Evolutionary conservation across 2,113 vertebrate species (phyloP), one percentile per base, ranked within the genome.

Genomic region (Ophiodon elongatus): DNA sequence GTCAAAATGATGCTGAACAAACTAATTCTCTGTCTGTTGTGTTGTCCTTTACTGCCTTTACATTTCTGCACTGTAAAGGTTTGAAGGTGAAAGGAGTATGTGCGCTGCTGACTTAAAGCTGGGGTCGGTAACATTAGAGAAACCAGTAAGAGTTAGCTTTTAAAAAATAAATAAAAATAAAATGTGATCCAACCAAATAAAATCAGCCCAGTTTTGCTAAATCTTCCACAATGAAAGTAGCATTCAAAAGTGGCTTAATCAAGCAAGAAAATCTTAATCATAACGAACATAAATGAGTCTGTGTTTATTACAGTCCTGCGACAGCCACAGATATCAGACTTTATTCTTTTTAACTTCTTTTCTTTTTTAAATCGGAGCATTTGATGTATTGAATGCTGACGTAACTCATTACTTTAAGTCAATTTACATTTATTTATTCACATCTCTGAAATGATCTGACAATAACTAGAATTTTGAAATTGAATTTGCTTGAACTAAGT

Each of bases 1-100:
- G 68, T 35, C 50, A 39, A 29, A 50, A 45, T 66, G 73, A 39
- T 31, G 35, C 57, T 60, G 60, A 71, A 35, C 33, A 73, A 76
- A 67, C 23, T 31, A 39, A 72, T 76, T 27, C 29, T 35, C 6
- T 29, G 29, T 39, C 27, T 43, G 37, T 50, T 27, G 70, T 50
- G 15, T 10, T 23, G 54, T 25, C 54, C n/a, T 33, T 41, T 43
- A 9, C 50, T 4, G 45, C 8, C 10, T 25, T n/a, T 3, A 29
- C 27, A 33, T 73, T 64, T 64, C 19, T 17, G 35, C 50, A 15
- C 59, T n/a, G 23, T 17, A 1, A 73, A 29, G 31, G n/a, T 33
- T 60, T 68, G 1, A n/a, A 19, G 6, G 2, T 43, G 41, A 47
- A 23, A 31, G 43, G 27, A 50, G 43, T 21, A 17, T 65, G 15